Conservation (phyloP, 2,113 vertebrate genomes). For the Chitala chitala region DNA sequence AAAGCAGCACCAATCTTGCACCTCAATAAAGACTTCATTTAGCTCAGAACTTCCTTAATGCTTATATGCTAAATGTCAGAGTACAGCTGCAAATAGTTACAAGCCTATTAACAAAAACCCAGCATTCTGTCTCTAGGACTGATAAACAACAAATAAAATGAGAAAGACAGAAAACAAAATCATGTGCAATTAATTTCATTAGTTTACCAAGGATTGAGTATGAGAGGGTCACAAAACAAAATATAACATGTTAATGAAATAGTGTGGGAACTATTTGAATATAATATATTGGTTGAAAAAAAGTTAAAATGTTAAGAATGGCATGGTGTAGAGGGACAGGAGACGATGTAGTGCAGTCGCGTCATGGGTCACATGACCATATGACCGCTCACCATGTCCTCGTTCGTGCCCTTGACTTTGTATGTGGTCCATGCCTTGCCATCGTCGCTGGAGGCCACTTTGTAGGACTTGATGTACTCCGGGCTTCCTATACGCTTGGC, state of each 20-base stretch:
- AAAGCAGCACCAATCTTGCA: too few relatives aligned
- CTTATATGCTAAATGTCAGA: too few relatives aligned
- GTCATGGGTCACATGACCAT: background rate
- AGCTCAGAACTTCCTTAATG: too few relatives aligned
- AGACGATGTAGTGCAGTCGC: background rate
- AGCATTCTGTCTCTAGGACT: too few relatives aligned
- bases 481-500: slow-evolving; percentile 96
- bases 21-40: too few relatives aligned
- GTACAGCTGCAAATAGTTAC: background rate
- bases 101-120: too few relatives aligned
- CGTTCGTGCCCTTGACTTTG: slow-evolving; percentile 87
- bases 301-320: slow-evolving; percentile 15
- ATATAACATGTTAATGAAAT: background rate
- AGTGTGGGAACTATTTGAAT: background rate
- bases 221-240: background rate
- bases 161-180: background rate
- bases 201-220: background rate
- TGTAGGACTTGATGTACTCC: slow-evolving; percentile 97
- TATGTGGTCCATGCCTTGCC: slow-evolving; percentile 90
- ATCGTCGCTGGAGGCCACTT: slow-evolving; percentile 93
- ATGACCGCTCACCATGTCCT: slow-evolving; percentile 80
- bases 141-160: background rate
- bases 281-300: background rate
- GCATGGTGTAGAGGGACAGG: background rate
- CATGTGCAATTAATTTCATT: background rate